These are phyloP conservation scores for Cassiopea xamachana DNA, from an alignment of 30 jellyfish, hydroid and myxozoan species.

Conservation along the genomic window DNA sequence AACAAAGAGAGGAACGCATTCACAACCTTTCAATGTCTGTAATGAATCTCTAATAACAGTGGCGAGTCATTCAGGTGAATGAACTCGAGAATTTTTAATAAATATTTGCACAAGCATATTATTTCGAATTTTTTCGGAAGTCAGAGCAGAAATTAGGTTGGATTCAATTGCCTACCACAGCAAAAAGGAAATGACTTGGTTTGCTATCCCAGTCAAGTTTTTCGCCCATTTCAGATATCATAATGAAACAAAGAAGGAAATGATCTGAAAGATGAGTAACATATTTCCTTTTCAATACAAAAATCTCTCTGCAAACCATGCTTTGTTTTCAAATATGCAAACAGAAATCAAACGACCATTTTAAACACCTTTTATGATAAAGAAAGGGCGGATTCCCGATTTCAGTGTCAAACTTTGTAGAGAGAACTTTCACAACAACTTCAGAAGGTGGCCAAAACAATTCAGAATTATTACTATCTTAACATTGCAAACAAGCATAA, in stretches of 20 bases:
- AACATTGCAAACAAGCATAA: no score
- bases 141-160: background rate
- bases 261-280: background rate
- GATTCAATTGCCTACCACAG: background rate
- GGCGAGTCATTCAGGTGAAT: background rate
- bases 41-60: background rate
- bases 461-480: no score
- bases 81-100: background rate
- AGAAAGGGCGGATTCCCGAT: background rate
- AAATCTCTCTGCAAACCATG: background rate
- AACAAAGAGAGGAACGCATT: no score
- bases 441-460: no score
- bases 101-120: background rate
- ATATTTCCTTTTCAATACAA: background rate
- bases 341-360: background rate
- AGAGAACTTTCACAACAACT: no score
- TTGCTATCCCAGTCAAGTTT: background rate
- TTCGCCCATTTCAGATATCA: background rate
- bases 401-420: no score
- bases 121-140: background rate
- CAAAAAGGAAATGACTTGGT: slow-evolving; percentile 1
- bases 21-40: background rate
- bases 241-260: background rate
- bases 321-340: background rate
- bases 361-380: background rate